Conservation (phyloP, 2,113 vertebrate genomes). For the Perognathus longimembris region DNA sequence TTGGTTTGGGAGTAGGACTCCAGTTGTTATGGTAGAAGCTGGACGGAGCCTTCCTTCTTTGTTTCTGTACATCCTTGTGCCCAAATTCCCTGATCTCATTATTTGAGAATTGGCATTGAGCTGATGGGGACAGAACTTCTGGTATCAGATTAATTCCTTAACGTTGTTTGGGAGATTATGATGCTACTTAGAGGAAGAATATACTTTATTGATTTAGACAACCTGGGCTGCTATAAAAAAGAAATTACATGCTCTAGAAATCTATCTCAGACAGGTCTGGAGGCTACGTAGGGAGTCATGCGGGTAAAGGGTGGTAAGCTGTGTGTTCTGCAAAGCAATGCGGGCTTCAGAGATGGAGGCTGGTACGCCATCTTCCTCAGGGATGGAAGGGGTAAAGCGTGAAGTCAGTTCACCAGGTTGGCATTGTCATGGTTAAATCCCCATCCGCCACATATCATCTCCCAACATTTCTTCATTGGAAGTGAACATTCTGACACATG, state of each 20-base stretch:
- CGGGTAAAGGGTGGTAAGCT: neutral
- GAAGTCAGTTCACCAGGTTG: no score
- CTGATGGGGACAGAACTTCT: no score
- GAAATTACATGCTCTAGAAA: no score
- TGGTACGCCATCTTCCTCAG: neutral
- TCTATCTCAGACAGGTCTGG: neutral
- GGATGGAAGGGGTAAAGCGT: rapidly evolving
- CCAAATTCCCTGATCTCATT: no score
- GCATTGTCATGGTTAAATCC: neutral
- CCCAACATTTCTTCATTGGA: neutral
- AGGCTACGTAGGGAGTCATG: neutral
- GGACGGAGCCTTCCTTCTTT: no score
- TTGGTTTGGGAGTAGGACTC: no score
- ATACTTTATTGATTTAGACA: neutral
- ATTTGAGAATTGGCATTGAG: no score
- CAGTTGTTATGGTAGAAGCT: no score
- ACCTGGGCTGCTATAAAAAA: neutral
- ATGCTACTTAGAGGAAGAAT: neutral
- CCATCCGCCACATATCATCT: no score
- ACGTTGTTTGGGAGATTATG: neutral
- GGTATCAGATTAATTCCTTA: neutral
- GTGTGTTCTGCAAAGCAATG: no score
- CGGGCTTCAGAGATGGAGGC: neutral
- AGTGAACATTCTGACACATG: neutral
- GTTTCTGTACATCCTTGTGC: no score